Conservation (phyloP, 1,140 invertebrate genomes). For the Chironomus striatipennis region DNA sequence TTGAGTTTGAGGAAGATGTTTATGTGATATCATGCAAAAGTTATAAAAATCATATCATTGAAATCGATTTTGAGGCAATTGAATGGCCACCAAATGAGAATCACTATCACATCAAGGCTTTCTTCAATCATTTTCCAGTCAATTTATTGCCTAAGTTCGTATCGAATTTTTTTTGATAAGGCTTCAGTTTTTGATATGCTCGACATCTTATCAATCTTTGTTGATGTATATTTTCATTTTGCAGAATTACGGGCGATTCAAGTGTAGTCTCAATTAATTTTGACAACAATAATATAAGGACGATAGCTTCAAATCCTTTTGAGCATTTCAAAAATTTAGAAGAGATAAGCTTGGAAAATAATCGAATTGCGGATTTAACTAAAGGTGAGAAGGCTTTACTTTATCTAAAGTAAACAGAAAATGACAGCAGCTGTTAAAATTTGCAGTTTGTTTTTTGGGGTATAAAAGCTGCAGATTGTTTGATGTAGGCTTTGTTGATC, state of each 20-base stretch:
- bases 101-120: background rate
- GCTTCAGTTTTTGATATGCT: too few species aligned
- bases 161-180: background rate
- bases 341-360: background rate
- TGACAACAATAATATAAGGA: background rate
- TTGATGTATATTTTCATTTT: background rate
- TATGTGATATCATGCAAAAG: background rate
- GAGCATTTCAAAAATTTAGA: background rate
- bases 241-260: slow-evolving; percentile 5
- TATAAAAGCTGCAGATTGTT: too few species aligned
- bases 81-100: background rate
- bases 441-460: too few species aligned
- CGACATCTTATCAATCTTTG: background rate
- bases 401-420: too few species aligned
- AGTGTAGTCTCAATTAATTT: background rate
- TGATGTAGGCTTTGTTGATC: too few species aligned
- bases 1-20: background rate
- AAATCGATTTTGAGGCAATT: background rate
- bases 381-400: background rate
- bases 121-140: background rate
- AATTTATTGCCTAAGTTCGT: background rate
- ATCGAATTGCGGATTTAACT: background rate
- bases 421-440: too few species aligned
- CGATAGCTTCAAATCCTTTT: background rate
- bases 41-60: background rate